phyloP scores from a whole-genome alignment of 2,888 invertebrate genomes.

The Matsumyia berberina region DNA sequence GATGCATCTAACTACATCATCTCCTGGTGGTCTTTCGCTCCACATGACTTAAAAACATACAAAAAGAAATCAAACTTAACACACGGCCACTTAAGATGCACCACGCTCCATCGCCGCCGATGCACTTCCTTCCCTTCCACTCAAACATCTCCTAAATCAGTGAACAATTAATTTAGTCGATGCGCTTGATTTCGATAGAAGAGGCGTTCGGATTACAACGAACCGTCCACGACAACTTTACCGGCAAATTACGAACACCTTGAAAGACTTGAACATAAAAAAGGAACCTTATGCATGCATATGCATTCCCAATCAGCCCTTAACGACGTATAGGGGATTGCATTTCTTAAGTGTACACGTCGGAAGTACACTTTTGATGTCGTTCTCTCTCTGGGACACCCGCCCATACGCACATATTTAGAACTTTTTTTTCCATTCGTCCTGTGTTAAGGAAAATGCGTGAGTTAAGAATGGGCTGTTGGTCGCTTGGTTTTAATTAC shows the following conservation, averaged over 20 bases:
- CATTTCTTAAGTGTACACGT: constrained; percentile 70
- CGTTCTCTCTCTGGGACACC: constrained; percentile 38
- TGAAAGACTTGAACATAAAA: constrained; percentile 63
- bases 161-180: constrained; percentile 74
- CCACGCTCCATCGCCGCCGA: constrained; percentile 64
- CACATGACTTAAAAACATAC: constrained; percentile 37
- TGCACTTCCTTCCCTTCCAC: constrained; percentile 26
- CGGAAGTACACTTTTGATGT: constrained; percentile 74
- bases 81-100: constrained; percentile 71
- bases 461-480: constrained; percentile 25
- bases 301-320: constrained; percentile 32
- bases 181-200: constrained; percentile 71
- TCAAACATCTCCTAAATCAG: constrained; percentile 65
- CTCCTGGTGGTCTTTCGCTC: constrained; percentile 22
- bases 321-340: constrained; percentile 44
- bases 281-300: constrained; percentile 24
- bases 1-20: no score
- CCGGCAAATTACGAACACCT: constrained; percentile 74
- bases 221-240: constrained; percentile 20
- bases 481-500: constrained; percentile 49
- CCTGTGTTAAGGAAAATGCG: constrained; percentile 27
- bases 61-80: constrained; percentile 20
- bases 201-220: constrained; percentile 31
- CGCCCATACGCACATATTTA: constrained; percentile 48
- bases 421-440: not conserved